These are phyloP conservation scores for Sebastolobus altivelis DNA, from an alignment of 2,797 vertebrate species.

Conservation along the genomic window DNA sequence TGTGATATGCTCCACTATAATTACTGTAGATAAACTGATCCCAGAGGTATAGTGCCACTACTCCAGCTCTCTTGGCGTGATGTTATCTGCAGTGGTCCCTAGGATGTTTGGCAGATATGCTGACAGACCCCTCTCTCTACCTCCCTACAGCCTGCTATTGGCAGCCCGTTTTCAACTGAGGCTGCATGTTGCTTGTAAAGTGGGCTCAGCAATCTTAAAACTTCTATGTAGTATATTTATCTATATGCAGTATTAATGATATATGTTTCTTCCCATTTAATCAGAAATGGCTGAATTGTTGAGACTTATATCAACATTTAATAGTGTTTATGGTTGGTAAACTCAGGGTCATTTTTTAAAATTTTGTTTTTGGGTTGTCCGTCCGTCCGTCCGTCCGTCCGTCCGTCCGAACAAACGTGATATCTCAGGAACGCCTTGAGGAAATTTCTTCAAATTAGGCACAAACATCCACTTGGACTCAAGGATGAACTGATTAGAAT, in stretches of 20 bases:
- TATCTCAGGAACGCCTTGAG: fast-evolving
- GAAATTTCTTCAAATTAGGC: no score
- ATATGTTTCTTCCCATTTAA: background rate
- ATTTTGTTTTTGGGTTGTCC: fast-evolving
- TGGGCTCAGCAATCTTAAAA: background rate
- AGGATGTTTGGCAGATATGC: slow-evolving; percentile 7
- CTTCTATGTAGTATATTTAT: background rate
- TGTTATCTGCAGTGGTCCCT: slow-evolving; percentile 10
- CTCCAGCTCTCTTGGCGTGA: background rate
- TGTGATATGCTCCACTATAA: background rate
- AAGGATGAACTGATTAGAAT: no score
- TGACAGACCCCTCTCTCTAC: background rate
- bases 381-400: no score
- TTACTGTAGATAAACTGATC: background rate
- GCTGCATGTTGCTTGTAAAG: background rate
- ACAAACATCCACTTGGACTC: no score
- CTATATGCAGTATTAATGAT: background rate
- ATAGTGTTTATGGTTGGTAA: no score
- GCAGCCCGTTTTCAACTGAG: background rate
- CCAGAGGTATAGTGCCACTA: background rate
- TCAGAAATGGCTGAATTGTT: background rate
- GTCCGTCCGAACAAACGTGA: fast-evolving
- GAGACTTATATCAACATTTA: fast-evolving
- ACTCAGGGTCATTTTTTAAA: no score
- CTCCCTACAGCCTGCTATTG: background rate